A percentile compares a stretch with the other conserved stretches of the same genome.
These are phyloP conservation scores for Sceloporus undulatus DNA, from an alignment of 2,113 vertebrate species.

Conservation along the genomic window DNA sequence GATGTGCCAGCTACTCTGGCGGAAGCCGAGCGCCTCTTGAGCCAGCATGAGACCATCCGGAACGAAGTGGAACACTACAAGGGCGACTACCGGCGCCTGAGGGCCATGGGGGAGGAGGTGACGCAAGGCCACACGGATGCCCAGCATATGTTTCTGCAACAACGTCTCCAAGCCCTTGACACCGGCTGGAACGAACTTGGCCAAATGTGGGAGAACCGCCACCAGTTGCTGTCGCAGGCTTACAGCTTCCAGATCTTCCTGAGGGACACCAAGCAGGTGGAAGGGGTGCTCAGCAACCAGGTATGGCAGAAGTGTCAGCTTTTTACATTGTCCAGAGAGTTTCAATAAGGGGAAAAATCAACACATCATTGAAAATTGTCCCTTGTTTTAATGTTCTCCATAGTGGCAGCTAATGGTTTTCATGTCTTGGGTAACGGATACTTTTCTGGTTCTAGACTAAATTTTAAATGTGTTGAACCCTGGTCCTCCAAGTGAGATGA, in stretches of 20 bases:
- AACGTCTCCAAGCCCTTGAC: slow-evolving; percentile 91
- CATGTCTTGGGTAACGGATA: too few relatives aligned
- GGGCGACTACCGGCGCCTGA: slow-evolving; percentile 88
- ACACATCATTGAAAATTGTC: too few relatives aligned
- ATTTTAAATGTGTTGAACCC: too few relatives aligned
- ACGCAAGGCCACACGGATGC: slow-evolving; percentile 89
- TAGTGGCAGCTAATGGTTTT: too few relatives aligned
- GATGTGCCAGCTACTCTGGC: slow-evolving; percentile 89
- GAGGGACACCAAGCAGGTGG: slow-evolving; percentile 91
- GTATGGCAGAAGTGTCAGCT: slow-evolving; percentile 67
- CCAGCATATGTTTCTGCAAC: slow-evolving; percentile 90
- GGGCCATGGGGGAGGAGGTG: slow-evolving; percentile 88
- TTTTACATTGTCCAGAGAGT: too few relatives aligned
- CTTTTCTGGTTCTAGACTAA: too few relatives aligned
- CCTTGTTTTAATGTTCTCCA: too few relatives aligned
- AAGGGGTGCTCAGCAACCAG: slow-evolving; percentile 94
- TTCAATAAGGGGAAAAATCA: too few relatives aligned
- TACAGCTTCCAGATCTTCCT: slow-evolving; percentile 92
- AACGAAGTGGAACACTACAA: slow-evolving; percentile 93
- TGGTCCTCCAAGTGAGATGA: too few relatives aligned
- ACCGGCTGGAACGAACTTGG: slow-evolving; percentile 93
- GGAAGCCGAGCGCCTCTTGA: slow-evolving; percentile 88
- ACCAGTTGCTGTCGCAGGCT: slow-evolving; percentile 88
- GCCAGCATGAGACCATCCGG: slow-evolving; percentile 89
- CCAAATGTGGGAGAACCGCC: slow-evolving; percentile 94